Base-by-base conservation (phyloP, 2,888 invertebrate genomes). In the Ptycholaimellus sp. region DNA sequence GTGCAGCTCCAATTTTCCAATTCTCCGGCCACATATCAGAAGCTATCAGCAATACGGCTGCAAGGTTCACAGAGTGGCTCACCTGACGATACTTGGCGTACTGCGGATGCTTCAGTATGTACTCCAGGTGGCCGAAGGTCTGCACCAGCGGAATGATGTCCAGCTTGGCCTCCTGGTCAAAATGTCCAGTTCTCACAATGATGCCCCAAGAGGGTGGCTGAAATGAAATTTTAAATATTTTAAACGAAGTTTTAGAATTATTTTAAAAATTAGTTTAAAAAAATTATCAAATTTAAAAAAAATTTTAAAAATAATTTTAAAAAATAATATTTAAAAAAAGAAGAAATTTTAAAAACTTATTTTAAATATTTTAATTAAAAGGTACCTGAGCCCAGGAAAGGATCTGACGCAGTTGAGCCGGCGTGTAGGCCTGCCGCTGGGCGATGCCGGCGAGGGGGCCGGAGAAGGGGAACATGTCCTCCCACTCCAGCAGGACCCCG, bases 121-220 rank as follows among this genome's bases (percentile, higher is more conserved):
- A 75, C 57, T 80, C 79, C 61, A 81, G 61, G 54, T 81, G 80
- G 0, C 78, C 80, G 57, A 79, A 79, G 1, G 77, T 76, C 61
- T 78, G 80, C n/a, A 81, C 63, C 35, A 81, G 59, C 0, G 80
- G 80, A 47, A 80, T 75, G 1, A 76, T 70, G 42, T 69, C 68
- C 1, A 81, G 63, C 13, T 70, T 64, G 38, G 67, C 64, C 17
- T 64, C 7, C 47, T 41, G 22, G 30, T 52, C 21, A 58, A n/a
- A n/a, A n/a, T n/a, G n/a, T n/a, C n/a, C n/a, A n/a, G n/a, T n/a
- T n/a, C n/a, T n/a, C n/a, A n/a, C n/a, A n/a, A n/a, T n/a, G n/a
- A n/a, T n/a, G n/a, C n/a, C n/a, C n/a, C n/a, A n/a, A n/a, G n/a
- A n/a, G n/a, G n/a, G n/a, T n/a, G n/a, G n/a, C n/a, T n/a, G n/a